These are phyloP conservation scores for Hypsibius dujardini DNA, from an alignment of 1,140 invertebrate species.

Conservation along the genomic window DNA sequence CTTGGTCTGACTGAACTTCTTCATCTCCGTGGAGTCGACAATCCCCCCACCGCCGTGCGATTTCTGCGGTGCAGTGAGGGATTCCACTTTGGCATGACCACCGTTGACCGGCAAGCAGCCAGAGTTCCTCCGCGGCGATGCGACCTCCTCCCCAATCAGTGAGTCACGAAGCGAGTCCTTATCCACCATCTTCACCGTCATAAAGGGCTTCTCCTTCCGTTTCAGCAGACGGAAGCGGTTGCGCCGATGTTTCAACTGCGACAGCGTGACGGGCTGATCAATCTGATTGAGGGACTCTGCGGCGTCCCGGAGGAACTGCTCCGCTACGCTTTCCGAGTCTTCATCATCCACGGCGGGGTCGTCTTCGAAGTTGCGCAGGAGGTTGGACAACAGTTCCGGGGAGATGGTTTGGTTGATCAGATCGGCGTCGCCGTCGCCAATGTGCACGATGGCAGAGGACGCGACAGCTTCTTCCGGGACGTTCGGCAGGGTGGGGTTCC, in stretches of 20 bases:
- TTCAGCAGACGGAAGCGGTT: slow-evolving; percentile 13
- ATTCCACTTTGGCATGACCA: too few species aligned
- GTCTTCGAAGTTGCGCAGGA: slow-evolving; percentile 5
- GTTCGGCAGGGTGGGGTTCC: not conserved
- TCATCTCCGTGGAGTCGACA: too few species aligned
- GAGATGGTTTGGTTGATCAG: slow-evolving; percentile 11
- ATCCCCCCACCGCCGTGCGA: too few species aligned
- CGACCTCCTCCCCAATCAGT: too few species aligned
- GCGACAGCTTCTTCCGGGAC: not conserved
- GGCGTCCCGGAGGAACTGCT: not conserved
- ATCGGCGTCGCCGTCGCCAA: not conserved
- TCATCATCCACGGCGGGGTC: not conserved
- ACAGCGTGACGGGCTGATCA: slow-evolving; percentile 12
- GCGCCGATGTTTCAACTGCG: not conserved
- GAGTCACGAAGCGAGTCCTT: too few species aligned
- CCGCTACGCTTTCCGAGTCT: not conserved
- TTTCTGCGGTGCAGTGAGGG: too few species aligned
- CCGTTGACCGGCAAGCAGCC: too few species aligned
- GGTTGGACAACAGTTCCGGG: not conserved
- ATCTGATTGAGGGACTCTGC: slow-evolving; percentile 9
- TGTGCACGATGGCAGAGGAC: slow-evolving; percentile 9
- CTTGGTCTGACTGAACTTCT: too few species aligned
- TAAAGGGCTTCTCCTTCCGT: slow-evolving; percentile 4
- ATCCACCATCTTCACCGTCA: too few species aligned
- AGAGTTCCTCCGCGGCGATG: too few species aligned